Base-by-base conservation (phyloP, 2,888 invertebrate species). In the Sturmia bella region DNA sequence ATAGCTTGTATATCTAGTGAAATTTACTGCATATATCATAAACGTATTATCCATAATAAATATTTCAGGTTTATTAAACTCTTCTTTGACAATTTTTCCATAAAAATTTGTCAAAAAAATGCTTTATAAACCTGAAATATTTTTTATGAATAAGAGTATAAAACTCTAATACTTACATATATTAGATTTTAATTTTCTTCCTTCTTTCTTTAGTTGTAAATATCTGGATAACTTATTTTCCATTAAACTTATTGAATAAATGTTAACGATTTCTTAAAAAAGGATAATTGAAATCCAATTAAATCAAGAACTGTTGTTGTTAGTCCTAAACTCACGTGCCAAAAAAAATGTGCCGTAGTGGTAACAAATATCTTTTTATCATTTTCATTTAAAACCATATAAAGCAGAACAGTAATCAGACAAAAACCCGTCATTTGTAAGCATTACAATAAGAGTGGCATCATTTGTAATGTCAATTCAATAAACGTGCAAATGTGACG, bases 291-390 rank as follows among this genome's bases (percentile, higher is more conserved):
- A 64, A 77, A 66, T 59, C 72, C 70, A 72, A 59, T 72, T 66
- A 66, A 43, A 21, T 72, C 15, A 32, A 66, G 64, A 57, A 61
- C 41, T 56, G 64, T 78, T 70, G 59, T 61, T 69, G 66, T n/a
- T 24, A 50, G 50, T 48, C 19, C 21, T 37, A 70, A 15, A 43
- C 21, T 24, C 39, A 21, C 43, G n/a, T n/a, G 9, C 17, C 5
- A 3, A 48, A 54, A 27, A 12, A 54, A 24, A 32, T 9, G 27
- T 54, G 54, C 24, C 3, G 24, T 24, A 52, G 13, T 21, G 24
- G 54, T 6, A 15, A 15, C n/a, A 27, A 15, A 6, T 32, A 2
- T 32, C 9, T 15, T 6, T 52, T 7, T 7, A 7, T 11, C 17
- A 11, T 50, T 50, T 50, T 15, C n/a, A n/a, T 43, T 57, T 12